phyloP scores from a whole-genome alignment of 2,888 invertebrate species.

The Melieria crassipennis region DNA sequence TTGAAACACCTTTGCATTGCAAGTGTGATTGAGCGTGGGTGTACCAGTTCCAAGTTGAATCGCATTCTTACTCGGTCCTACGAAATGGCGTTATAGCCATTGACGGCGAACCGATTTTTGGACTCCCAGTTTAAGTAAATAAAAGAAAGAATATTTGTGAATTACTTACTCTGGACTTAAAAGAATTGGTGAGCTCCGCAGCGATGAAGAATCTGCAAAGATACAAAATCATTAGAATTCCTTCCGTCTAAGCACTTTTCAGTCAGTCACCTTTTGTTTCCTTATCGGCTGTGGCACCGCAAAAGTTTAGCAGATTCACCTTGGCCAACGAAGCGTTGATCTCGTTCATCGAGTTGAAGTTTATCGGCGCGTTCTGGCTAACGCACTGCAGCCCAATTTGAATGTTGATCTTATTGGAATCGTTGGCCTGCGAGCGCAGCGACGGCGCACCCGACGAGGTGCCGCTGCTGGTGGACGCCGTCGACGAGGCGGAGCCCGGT shows the following conservation, averaged over 20 bases:
- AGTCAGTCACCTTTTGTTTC: slow-evolving; percentile 44
- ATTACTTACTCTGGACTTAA: slow-evolving; percentile 44
- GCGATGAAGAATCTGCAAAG: slow-evolving; percentile 41
- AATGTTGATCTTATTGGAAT: slow-evolving; percentile 51
- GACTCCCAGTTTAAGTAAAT: background rate
- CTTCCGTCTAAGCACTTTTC: background rate
- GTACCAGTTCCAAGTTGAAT: background rate
- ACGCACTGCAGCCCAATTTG: slow-evolving; percentile 53
- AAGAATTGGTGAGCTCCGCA: slow-evolving; percentile 45
- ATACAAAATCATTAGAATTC: slow-evolving; percentile 14
- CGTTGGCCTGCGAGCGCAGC: slow-evolving; percentile 36
- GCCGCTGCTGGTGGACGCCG: slow-evolving; percentile 15
- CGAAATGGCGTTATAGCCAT: too few relatives aligned
- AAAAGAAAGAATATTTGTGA: background rate
- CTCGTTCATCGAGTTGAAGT: slow-evolving; percentile 51
- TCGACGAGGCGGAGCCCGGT: slow-evolving; percentile 29
- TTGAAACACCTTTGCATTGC: too few relatives aligned
- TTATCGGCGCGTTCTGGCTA: slow-evolving; percentile 50
- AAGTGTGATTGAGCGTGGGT: background rate
- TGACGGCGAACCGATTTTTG: too few relatives aligned
- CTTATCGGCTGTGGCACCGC: slow-evolving; percentile 36
- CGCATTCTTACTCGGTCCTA: too few relatives aligned
- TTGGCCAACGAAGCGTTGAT: slow-evolving; percentile 45
- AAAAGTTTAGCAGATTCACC: slow-evolving; percentile 43
- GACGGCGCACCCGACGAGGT: slow-evolving; percentile 25